Evolutionary conservation across 1,140 invertebrate genomes (phyloP), one percentile per base, ranked within the genome.

Genomic region (Matsumurasca onukii): DNA sequence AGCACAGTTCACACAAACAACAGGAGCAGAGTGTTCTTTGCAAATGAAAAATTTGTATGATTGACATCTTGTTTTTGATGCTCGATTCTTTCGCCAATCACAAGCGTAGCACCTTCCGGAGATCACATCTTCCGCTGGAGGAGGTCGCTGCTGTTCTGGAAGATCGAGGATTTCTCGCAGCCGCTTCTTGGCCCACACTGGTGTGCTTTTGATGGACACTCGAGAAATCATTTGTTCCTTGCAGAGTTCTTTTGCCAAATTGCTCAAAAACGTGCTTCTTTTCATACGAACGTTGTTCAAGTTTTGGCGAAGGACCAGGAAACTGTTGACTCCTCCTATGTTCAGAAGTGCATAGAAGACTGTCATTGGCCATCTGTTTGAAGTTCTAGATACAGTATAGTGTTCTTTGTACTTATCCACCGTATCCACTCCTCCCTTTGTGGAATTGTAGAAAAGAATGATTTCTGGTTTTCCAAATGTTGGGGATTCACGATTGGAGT

Each of bases 301-400:
- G 15, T 31, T 27, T 49, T 48, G 2, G 17, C 51, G 45, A 5
- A 25, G 51, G 3, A 49, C 2, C 1, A 66, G 45, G 2, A 66
- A 66, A 49, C 24, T 48, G 65, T 78, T 77, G n/a, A 78, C 73
- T 1, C 71, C 71, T 31, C 70, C 70, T 29, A 77, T 70, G 66
- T 78, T 76, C 55, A 78, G 31, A 22, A 77, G 29, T 12, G 57
- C 31, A 70, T 73, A 79, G 70, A 78, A 78, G 5, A 78, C 57
- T 9, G 68, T 68, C 49, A 76, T 48, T 45, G 77, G 75, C 78
- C 78, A 79, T 61, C 75, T 69, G 24, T 74, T 71, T 29, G 72
- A 74, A 39, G 71, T 69, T 66, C 77, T 75, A 24, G 71, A n/a
- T n/a, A n/a, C n/a, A n/a, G n/a, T n/a, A n/a, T n/a, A n/a, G n/a